phyloP scores from a whole-genome alignment of 1,140 invertebrate species.

The Colletes gigas region DNA sequence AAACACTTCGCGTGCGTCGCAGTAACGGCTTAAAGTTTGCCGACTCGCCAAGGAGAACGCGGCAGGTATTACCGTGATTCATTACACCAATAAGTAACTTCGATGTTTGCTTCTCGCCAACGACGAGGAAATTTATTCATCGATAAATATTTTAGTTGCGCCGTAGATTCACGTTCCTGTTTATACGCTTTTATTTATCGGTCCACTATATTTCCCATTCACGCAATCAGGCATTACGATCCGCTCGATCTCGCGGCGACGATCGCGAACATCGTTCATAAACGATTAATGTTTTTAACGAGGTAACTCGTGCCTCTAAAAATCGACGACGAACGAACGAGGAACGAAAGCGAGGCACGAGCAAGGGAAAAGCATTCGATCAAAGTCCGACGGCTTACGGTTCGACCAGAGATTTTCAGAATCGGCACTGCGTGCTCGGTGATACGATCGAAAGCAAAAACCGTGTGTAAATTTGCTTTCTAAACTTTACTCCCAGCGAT shows the following conservation, averaged over 20 bases:
- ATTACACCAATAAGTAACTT: constrained; percentile 32
- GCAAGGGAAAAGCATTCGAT: background rate
- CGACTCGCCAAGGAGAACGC: constrained; percentile 20
- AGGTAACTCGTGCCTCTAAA: no score
- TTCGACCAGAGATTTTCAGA: constrained; percentile 21
- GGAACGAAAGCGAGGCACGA: constrained; percentile 1
- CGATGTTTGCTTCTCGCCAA: constrained; percentile 17
- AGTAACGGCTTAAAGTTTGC: constrained; percentile 23
- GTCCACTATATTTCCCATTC: background rate
- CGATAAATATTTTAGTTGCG: constrained; percentile 33
- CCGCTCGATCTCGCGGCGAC: no score
- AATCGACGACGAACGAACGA: no score
- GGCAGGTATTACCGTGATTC: constrained; percentile 26
- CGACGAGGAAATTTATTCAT: constrained; percentile 37
- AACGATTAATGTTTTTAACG: no score
- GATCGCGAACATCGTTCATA: no score
- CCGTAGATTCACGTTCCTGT: constrained; percentile 16
- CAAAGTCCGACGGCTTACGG: background rate
- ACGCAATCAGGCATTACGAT: background rate
- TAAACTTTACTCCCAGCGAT: constrained; percentile 37
- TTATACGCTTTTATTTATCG: constrained; percentile 15
- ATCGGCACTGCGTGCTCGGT: constrained; percentile 35
- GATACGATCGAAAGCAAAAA: constrained; percentile 42
- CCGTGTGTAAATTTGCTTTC: constrained; percentile 40
- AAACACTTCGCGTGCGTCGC: background rate